phyloP scores from a whole-genome alignment of 2,888 invertebrate genomes.

The Erpobdella octoculata region DNA sequence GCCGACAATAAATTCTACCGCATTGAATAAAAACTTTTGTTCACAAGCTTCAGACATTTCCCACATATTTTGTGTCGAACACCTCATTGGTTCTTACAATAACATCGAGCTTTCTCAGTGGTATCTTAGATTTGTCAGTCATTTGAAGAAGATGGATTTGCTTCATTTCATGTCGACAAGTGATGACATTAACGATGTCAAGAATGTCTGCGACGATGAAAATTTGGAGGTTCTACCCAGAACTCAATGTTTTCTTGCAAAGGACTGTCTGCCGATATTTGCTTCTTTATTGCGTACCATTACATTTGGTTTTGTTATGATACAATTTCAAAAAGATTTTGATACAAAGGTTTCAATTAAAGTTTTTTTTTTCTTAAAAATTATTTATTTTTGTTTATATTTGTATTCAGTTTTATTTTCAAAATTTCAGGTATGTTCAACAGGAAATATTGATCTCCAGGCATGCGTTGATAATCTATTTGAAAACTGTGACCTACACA shows the following conservation, averaged over 20 bases:
- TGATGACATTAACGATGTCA: not conserved
- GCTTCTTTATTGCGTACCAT: not conserved
- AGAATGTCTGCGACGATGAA: constrained; percentile 2
- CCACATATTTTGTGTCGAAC: constrained; percentile 19
- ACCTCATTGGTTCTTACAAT: not conserved
- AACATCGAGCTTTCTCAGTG: constrained; percentile 21
- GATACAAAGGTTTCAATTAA: not conserved
- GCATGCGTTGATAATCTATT: not conserved
- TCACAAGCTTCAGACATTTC: not conserved
- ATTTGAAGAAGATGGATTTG: constrained; percentile 9
- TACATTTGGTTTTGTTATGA: constrained; percentile 8
- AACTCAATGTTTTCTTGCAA: not conserved
- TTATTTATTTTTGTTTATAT: too few relatives aligned
- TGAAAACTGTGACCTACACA: not conserved
- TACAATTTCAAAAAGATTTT: not conserved
- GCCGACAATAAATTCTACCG: not conserved
- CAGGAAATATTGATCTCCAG: not conserved
- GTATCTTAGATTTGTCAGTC: constrained; percentile 14
- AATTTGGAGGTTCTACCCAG: not conserved
- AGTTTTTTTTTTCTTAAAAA: too few relatives aligned
- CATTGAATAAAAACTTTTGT: not conserved
- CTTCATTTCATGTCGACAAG: not conserved
- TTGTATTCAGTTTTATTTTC: too few relatives aligned
- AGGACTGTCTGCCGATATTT: not conserved
- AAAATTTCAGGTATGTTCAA: constrained; percentile 2